Conservation (phyloP, 2,113 vertebrate species). For the Macquaria ambigua region DNA sequence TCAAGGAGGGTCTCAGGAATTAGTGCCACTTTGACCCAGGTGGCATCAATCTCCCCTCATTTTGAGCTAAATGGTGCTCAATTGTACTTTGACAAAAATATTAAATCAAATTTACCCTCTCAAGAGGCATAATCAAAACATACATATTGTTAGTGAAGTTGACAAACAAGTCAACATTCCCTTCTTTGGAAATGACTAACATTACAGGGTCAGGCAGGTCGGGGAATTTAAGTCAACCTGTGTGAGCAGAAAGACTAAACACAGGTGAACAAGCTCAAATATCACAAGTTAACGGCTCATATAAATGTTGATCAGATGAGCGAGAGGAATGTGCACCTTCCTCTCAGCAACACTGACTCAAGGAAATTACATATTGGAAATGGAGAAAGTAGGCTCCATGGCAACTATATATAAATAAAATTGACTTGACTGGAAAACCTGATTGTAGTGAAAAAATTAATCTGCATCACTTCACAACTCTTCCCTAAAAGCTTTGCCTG, state of each 20-base stretch:
- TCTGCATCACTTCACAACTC: not conserved
- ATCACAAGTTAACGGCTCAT: too few relatives aligned
- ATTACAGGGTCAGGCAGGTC: not conserved
- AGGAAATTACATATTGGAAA: too few relatives aligned
- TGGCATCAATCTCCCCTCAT: too few relatives aligned
- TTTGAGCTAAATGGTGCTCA: not conserved
- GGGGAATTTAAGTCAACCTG: too few relatives aligned
- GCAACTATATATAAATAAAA: not conserved
- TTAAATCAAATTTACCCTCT: too few relatives aligned
- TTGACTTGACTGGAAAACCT: not conserved
- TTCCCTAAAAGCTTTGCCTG: not conserved
- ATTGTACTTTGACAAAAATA: not conserved
- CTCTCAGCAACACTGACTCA: not conserved
- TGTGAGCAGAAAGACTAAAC: too few relatives aligned
- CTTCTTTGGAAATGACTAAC: not conserved
- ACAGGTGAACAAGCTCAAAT: too few relatives aligned
- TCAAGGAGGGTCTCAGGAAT: too few relatives aligned
- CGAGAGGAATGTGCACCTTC: not conserved
- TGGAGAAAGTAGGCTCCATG: too few relatives aligned
- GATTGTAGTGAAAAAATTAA: not conserved
- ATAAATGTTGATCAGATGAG: too few relatives aligned
- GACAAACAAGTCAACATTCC: not conserved
- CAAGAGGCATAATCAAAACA: not conserved
- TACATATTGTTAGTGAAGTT: not conserved
- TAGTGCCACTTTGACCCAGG: too few relatives aligned